These are phyloP conservation scores for Macroglossus sobrinus DNA, from an alignment of 2,113 vertebrate species.

Conservation along the genomic window DNA sequence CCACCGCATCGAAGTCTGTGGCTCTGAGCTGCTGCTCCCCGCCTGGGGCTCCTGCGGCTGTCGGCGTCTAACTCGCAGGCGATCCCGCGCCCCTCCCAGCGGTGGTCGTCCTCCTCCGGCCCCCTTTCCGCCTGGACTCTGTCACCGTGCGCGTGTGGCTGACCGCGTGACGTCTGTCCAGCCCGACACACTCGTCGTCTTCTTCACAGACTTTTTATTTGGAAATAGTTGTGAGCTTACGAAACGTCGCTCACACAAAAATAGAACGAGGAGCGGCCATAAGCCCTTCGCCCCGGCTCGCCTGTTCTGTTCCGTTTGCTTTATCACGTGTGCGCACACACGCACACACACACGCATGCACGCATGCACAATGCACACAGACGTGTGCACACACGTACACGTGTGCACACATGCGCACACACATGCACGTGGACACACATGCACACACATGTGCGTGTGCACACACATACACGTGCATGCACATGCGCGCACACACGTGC, in stretches of 20 bases:
- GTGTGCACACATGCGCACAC: too few relatives aligned
- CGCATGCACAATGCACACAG: too few relatives aligned
- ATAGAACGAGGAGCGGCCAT: background rate
- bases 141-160: fast-evolving
- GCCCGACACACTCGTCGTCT: background rate
- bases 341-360: too few relatives aligned
- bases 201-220: background rate
- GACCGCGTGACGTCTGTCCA: fast-evolving
- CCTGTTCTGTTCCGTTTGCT: fast-evolving
- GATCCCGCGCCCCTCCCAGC: background rate
- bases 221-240: background rate
- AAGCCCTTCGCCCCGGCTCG: fast-evolving
- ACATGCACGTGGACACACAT: too few relatives aligned
- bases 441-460: too few relatives aligned
- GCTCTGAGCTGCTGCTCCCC: background rate
- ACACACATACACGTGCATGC: too few relatives aligned
- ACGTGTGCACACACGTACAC: too few relatives aligned
- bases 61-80: too few relatives aligned
- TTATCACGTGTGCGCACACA: fast-evolving
- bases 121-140: too few relatives aligned
- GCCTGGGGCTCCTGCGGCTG: too few relatives aligned
- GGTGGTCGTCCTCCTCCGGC: fast-evolving
- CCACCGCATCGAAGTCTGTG: fast-evolving
- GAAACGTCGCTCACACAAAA: background rate
- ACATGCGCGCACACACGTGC: too few relatives aligned